phyloP scores from a whole-genome alignment of 1,140 invertebrate species.

The Rhyacophila brunnea region DNA sequence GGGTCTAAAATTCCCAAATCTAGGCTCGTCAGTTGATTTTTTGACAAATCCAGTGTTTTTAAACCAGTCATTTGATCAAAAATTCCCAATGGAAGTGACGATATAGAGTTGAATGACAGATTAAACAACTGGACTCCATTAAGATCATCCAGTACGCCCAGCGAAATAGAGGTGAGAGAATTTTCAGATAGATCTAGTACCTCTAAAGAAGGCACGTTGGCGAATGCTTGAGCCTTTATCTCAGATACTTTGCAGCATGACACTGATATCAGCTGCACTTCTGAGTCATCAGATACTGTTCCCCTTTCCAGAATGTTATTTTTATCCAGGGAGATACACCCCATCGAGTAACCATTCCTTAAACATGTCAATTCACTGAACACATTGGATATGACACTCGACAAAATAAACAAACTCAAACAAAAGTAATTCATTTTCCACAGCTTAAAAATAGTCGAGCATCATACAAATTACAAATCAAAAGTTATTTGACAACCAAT shows the following conservation, averaged over 20 bases:
- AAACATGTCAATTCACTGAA: too few relatives aligned
- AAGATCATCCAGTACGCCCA: slow-evolving; percentile 17
- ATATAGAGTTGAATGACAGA: slow-evolving; percentile 16
- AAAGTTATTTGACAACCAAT: too few relatives aligned
- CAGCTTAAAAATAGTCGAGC: too few relatives aligned
- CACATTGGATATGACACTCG: too few relatives aligned
- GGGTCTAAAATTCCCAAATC: slow-evolving; percentile 20
- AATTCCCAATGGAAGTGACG: slow-evolving; percentile 12
- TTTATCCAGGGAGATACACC: neutral
- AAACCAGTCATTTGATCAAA: slow-evolving; percentile 21
- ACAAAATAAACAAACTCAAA: too few relatives aligned
- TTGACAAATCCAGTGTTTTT: slow-evolving; percentile 20
- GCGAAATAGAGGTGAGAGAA: neutral
- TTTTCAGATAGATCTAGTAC: slow-evolving; percentile 25
- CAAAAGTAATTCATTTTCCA: too few relatives aligned
- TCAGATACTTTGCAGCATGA: slow-evolving; percentile 8
- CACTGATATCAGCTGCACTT: slow-evolving; percentile 6
- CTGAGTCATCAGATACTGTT: slow-evolving; percentile 11
- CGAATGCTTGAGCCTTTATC: slow-evolving; percentile 16
- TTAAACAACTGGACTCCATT: slow-evolving; percentile 19
- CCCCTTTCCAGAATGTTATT: slow-evolving; percentile 13
- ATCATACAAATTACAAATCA: too few relatives aligned
- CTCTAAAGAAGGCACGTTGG: slow-evolving; percentile 10
- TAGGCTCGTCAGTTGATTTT: slow-evolving; percentile 16
- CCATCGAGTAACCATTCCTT: too few relatives aligned